Evolutionary conservation across 2,797 vertebrate genomes (phyloP).

Genomic region (Enteromius argenteus): DNA sequence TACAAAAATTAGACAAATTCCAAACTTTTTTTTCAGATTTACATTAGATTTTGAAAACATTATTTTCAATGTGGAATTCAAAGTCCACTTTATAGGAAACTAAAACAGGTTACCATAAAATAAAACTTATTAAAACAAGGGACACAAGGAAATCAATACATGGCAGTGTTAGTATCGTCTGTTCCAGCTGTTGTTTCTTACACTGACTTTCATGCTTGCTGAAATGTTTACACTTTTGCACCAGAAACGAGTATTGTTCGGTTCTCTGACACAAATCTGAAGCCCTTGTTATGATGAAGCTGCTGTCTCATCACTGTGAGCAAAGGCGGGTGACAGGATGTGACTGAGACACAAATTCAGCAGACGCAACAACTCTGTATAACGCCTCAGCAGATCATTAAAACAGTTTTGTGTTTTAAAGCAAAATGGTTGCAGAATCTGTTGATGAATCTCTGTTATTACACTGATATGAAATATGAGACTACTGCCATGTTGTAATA

Average conservation of each 20-base stretch:
- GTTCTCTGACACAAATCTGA: conserved; percentile 68
- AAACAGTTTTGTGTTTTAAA: background rate
- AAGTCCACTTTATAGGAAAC: too few relatives aligned
- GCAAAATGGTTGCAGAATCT: background rate
- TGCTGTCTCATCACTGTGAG: conserved; percentile 45
- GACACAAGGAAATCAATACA: conserved; percentile 59
- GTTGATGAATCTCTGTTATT: background rate
- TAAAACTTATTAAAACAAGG: background rate
- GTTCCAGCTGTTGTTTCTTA: conserved; percentile 62
- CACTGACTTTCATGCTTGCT: conserved; percentile 63
- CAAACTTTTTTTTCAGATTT: background rate
- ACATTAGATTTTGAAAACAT: background rate
- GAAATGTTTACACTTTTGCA: conserved; percentile 64
- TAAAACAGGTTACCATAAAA: background rate
- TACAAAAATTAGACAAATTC: background rate
- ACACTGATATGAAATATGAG: background rate
- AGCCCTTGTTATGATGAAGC: conserved; percentile 70
- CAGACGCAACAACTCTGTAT: conserved; percentile 39
- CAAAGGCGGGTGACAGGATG: conserved; percentile 65
- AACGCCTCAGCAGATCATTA: background rate
- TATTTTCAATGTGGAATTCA: background rate
- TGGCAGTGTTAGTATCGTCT: conserved; percentile 39
- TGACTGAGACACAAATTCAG: conserved; percentile 66
- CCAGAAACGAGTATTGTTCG: conserved; percentile 69
- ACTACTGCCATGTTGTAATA: conserved; percentile 35